phyloP scores from a whole-genome alignment of 2,113 vertebrate genomes.

The Paramisgurnus dabryanus region DNA sequence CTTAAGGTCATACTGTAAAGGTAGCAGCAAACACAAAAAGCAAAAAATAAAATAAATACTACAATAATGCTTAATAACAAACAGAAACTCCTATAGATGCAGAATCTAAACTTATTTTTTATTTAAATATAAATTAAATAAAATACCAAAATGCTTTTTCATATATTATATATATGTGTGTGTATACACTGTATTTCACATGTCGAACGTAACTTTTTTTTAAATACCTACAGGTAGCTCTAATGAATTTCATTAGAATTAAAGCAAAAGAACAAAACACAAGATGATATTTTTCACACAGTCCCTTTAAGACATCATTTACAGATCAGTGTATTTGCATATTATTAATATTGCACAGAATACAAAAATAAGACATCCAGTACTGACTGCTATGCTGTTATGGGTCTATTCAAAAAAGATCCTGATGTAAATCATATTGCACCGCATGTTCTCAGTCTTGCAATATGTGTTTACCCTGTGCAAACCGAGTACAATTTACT shows the following conservation, averaged over 20 bases:
- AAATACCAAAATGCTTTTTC: constrained; percentile 55
- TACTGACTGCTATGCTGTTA: constrained; percentile 80
- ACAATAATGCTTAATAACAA: constrained; percentile 17
- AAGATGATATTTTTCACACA: constrained; percentile 45
- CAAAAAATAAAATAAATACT: constrained; percentile 46
- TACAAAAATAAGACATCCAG: constrained; percentile 87
- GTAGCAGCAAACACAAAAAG: constrained; percentile 58
- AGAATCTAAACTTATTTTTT: not conserved
- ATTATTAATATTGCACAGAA: constrained; percentile 91
- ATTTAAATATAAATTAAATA: constrained; percentile 57
- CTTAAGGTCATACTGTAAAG: constrained; percentile 43
- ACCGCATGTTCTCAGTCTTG: constrained; percentile 41
- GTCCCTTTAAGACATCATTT: constrained; percentile 61
- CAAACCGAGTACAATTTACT: constrained; percentile 74
- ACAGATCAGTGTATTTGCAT: constrained; percentile 79
- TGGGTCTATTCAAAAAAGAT: constrained; percentile 77
- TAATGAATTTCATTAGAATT: constrained; percentile 49
- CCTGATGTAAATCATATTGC: constrained; percentile 37
- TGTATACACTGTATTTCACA: not conserved
- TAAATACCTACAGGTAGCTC: constrained; percentile 26
- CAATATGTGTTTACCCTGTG: constrained; percentile 76
- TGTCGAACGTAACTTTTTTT: constrained; percentile 22
- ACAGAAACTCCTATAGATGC: not conserved
- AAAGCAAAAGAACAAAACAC: constrained; percentile 41
- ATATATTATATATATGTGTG: not conserved